Evolutionary conservation across 2,113 vertebrate genomes (phyloP), one percentile per base, ranked within the genome.

Genomic region (Triplophysa siluroides): DNA sequence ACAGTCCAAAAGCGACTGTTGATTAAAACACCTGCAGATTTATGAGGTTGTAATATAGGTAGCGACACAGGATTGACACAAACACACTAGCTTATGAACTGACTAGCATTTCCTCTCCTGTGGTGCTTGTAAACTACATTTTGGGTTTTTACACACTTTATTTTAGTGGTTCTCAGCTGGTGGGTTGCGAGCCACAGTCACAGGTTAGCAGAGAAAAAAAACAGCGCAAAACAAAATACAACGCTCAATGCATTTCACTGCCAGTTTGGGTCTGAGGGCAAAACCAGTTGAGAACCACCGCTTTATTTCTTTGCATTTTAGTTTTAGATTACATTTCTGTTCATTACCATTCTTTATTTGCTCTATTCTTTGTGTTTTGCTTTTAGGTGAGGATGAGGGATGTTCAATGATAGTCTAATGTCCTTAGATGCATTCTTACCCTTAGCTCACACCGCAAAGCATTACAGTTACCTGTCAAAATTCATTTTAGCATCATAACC

Each of bases 361-460:
- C 86, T 91, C 85, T 88, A 86, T 89, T 87, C 33, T 74, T 54
- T 83, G 64, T 74, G 76, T 83, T 76, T 78, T 83, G 60, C 71
- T 84, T 83, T 81, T 90, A 90, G 90, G 90, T 92, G 88, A 88
- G 89, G 90, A 90, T 88, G 88, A 87, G 88, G 88, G 65, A 77
- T 82, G 10, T 85, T 92, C 76, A 88, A 81, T 84, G 87, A 81
- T 92, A 88, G 90, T 90, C 83, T 83, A 61, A 86, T 80, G 79
- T 73, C 78, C n/a, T 8, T 52, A 50, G 45, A 19, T 54, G 67
- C 78, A n/a, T 47, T 47, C 23, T 71, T 63, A 70, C 72, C 89
- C 58, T 71, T 85, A 84, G 43, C 66, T 68, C 72, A 68, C 41
- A 56, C 54, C 72, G 14, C 62, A 38, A 54, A 61, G 33, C 45